A percentile compares a stretch with the other conserved stretches of the same genome.
Conservation (phyloP, 2,888 invertebrate genomes). For the Agriopis aurantiaria region DNA sequence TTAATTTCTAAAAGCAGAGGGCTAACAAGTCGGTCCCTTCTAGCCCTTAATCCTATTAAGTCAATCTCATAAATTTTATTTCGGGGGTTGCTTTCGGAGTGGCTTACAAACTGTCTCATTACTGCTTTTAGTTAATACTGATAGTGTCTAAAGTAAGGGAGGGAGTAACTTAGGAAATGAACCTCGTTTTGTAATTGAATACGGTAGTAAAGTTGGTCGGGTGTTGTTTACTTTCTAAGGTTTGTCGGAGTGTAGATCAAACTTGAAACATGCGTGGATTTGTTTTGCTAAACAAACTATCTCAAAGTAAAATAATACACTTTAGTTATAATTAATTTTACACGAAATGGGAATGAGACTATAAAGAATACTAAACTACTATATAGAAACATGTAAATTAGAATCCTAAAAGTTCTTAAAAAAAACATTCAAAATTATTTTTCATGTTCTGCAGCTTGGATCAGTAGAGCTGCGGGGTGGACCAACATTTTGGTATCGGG, state of each 20-base stretch:
- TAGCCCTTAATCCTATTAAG: constrained; percentile 48
- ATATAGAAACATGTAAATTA: too few relatives aligned
- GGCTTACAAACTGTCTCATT: constrained; percentile 67
- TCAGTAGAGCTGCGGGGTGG: too few relatives aligned
- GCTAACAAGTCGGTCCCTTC: constrained; percentile 31
- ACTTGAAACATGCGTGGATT: neutral
- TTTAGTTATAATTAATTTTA: too few relatives aligned
- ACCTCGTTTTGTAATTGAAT: constrained; percentile 44
- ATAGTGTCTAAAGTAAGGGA: constrained; percentile 53
- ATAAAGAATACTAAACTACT: too few relatives aligned
- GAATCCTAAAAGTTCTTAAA: too few relatives aligned
- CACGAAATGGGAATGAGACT: too few relatives aligned
- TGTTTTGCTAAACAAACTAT: neutral
- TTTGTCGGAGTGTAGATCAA: neutral
- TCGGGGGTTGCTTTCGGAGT: constrained; percentile 51
- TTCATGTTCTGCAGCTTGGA: too few relatives aligned
- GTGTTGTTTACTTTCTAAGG: constrained; percentile 21
- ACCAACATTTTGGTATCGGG: too few relatives aligned
- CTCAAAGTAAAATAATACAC: too few relatives aligned
- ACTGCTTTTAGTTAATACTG: constrained; percentile 60
- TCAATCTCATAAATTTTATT: constrained; percentile 64
- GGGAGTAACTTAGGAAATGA: constrained; percentile 32
- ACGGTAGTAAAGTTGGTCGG: constrained; percentile 11
- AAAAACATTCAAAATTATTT: too few relatives aligned
- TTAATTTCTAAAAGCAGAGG: constrained; percentile 32